phyloP scores from a whole-genome alignment of 2,797 vertebrate genomes.

The Pangasius djambal region DNA sequence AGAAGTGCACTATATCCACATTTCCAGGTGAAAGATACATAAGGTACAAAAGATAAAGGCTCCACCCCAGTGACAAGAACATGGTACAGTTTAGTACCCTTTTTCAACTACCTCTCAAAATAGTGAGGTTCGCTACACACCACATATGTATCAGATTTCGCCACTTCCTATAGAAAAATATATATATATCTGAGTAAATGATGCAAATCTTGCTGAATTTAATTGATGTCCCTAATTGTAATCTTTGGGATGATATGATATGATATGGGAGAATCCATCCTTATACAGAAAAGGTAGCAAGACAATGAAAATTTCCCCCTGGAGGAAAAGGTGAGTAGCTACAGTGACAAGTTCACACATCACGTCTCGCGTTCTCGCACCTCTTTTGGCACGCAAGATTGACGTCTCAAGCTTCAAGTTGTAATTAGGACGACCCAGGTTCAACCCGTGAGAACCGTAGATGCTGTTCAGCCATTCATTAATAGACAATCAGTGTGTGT shows the following conservation, averaged over 20 bases:
- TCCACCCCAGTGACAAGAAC: too few species aligned
- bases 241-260: background rate
- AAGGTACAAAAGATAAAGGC: background rate
- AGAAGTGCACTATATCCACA: background rate
- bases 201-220: background rate
- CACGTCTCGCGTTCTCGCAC: constrained; percentile 36
- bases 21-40: background rate
- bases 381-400: constrained; percentile 62
- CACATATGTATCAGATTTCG: background rate
- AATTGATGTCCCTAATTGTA: background rate
- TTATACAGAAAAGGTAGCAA: background rate
- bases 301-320: background rate
- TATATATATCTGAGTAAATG: background rate
- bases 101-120: too few species aligned
- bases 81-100: background rate
- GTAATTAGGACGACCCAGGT: constrained; percentile 63
- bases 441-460: constrained; percentile 47
- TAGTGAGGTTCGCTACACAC: too few species aligned
- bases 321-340: constrained; percentile 21
- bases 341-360: constrained; percentile 11
- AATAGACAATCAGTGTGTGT: constrained; percentile 42
- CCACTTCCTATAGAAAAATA: background rate
- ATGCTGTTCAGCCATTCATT: constrained; percentile 43
- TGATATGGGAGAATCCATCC: background rate
- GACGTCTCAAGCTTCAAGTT: constrained; percentile 53